Evolutionary conservation across 2,113 vertebrate genomes (phyloP).

Genomic region (Tragelaphus buxtoni): DNA sequence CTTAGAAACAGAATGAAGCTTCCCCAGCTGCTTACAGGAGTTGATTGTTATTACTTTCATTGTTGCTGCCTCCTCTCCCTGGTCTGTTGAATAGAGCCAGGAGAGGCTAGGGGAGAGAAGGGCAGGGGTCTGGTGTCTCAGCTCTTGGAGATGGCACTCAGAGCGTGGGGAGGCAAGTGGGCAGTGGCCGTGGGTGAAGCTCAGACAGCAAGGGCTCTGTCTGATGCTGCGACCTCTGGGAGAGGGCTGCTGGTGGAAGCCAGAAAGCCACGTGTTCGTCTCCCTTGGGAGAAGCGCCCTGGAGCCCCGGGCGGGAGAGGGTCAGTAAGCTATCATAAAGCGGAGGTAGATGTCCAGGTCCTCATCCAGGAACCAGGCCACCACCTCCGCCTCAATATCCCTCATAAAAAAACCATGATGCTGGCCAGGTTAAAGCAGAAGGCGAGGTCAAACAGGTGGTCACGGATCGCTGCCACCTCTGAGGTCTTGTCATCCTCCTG

Average conservation of each 20-base stretch:
- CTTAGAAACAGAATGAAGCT: background rate
- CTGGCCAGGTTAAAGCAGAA: constrained; percentile 63
- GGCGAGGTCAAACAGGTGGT: constrained; percentile 40
- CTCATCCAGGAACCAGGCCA: constrained; percentile 42
- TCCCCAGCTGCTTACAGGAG: background rate
- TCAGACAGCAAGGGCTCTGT: background rate
- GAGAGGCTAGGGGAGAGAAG: background rate
- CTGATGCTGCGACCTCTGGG: background rate
- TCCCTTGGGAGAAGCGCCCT: background rate
- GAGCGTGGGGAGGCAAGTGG: background rate
- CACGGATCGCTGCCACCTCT: background rate
- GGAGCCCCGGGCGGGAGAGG: background rate
- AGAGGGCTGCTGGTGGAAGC: background rate
- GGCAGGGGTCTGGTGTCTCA: background rate
- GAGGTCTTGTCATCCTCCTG: background rate
- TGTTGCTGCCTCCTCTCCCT: background rate
- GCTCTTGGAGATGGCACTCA: background rate
- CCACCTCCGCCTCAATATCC: constrained; percentile 42
- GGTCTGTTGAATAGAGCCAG: background rate
- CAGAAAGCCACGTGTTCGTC: background rate
- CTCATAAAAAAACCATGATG: constrained; percentile 65
- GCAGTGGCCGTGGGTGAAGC: background rate
- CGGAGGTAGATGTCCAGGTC: constrained; percentile 48
- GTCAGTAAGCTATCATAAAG: constrained; percentile 63
- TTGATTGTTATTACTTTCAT: constrained; percentile 27